Conservation (phyloP, 2,113 vertebrate species). For the Lethenteron reissneri region DNA sequence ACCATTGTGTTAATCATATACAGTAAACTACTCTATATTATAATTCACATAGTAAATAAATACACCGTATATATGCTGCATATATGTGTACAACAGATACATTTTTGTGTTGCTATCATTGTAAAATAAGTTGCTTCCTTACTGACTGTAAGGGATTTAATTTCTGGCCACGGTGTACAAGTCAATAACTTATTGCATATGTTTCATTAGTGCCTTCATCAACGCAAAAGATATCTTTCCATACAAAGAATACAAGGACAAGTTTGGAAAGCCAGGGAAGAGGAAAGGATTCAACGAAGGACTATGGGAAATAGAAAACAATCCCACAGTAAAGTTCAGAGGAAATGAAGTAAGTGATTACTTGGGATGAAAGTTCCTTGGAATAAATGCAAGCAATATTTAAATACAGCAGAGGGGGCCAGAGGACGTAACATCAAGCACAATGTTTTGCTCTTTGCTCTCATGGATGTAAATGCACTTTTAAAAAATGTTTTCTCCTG, state of each 20-base stretch:
- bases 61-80: no score
- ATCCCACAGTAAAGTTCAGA: slow-evolving; percentile 88
- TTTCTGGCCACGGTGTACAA: no score
- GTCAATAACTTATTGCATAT: no score
- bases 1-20: no score
- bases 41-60: no score
- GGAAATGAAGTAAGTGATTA: slow-evolving; percentile 53
- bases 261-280: slow-evolving; percentile 94
- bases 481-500: slow-evolving; percentile 7
- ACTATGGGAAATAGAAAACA: slow-evolving; percentile 95
- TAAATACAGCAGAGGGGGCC: background rate
- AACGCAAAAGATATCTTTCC: slow-evolving; percentile 88
- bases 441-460: background rate
- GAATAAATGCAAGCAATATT: background rate
- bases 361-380: background rate
- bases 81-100: no score
- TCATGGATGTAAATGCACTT: background rate
- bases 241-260: slow-evolving; percentile 94
- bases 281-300: slow-evolving; percentile 98
- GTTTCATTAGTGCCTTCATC: slow-evolving; percentile 46
- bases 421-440: background rate
- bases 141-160: no score
- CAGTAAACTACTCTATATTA: no score
- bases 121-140: no score
- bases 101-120: no score